A percentile compares a stretch with the other conserved stretches of the same genome.
These are phyloP conservation scores for Paelopatides confundens DNA, from an alignment of 53 echinoderm and acorn worm genomes.

Conservation along the genomic window DNA sequence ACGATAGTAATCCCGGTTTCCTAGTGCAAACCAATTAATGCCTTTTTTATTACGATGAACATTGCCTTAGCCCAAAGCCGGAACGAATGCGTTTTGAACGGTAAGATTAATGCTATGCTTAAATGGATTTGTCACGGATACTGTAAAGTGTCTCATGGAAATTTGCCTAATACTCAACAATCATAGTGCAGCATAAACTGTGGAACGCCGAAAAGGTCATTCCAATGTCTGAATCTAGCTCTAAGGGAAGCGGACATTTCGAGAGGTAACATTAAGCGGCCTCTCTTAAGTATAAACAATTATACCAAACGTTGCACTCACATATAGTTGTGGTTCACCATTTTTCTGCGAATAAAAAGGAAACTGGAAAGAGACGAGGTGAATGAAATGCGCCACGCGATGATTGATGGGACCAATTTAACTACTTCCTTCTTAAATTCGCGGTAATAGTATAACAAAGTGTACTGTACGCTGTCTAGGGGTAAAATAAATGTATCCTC, in stretches of 20 bases:
- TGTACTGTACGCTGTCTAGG: too few relatives aligned
- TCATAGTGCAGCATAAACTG: background rate
- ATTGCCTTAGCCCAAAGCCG: constrained; percentile 6
- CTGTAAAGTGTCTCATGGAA: constrained; percentile 18
- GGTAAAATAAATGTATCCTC: too few relatives aligned
- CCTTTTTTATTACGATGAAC: constrained; percentile 20
- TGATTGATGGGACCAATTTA: background rate
- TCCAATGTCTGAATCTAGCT: background rate
- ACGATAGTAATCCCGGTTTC: constrained; percentile 11
- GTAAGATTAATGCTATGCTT: background rate
- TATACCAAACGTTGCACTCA: background rate
- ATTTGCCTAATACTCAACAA: constrained; percentile 12
- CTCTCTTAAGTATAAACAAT: background rate
- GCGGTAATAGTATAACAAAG: background rate
- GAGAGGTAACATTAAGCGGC: background rate
- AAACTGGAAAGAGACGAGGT: background rate
- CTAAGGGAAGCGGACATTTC: background rate
- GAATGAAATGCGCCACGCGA: background rate
- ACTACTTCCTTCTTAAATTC: background rate
- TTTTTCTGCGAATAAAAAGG: background rate
- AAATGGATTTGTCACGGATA: constrained; percentile 33
- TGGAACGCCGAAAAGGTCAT: background rate
- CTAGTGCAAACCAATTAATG: constrained; percentile 11
- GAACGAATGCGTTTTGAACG: background rate
- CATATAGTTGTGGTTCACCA: background rate